Conservation (phyloP, 2,797 vertebrate species). For the Meriones psammophilus region DNA sequence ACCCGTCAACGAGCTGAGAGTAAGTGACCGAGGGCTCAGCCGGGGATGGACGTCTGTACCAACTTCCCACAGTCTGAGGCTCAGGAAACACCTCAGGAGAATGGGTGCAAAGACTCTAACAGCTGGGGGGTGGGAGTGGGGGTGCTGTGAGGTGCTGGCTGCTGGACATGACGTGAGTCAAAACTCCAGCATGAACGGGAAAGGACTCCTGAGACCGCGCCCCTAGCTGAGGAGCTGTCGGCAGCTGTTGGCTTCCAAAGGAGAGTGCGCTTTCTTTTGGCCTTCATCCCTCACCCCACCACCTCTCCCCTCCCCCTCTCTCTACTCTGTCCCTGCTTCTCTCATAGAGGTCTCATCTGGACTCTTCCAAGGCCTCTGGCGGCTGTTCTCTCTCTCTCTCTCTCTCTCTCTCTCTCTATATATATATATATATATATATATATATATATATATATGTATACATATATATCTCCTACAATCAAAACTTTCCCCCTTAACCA, state of each 20-base stretch:
- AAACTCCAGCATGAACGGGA: background rate
- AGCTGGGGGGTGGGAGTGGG: background rate
- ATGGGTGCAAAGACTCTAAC: background rate
- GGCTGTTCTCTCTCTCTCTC: too few species aligned
- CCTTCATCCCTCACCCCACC: background rate
- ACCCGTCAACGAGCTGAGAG: background rate
- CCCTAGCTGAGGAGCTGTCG: background rate
- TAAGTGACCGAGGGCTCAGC: background rate
- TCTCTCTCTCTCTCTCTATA: too few species aligned
- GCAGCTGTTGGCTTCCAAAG: background rate
- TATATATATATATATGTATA: background rate
- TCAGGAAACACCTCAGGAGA: background rate
- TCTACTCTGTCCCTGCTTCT: background rate
- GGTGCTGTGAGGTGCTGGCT: background rate
- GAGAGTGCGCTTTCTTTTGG: background rate
- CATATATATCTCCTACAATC: background rate
- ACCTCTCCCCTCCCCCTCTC: background rate
- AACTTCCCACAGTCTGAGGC: background rate
- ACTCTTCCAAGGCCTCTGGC: too few species aligned
- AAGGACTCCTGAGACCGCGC: background rate
- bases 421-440: too few species aligned
- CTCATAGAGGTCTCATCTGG: background rate
- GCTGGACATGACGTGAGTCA: background rate
- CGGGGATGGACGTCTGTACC: background rate
- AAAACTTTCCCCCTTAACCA: background rate